Percentiles rank a stretch among this genome's conserved stretches.
Evolutionary conservation across 2,888 invertebrate genomes (phyloP).

Genomic region (Parnassius apollo): DNA sequence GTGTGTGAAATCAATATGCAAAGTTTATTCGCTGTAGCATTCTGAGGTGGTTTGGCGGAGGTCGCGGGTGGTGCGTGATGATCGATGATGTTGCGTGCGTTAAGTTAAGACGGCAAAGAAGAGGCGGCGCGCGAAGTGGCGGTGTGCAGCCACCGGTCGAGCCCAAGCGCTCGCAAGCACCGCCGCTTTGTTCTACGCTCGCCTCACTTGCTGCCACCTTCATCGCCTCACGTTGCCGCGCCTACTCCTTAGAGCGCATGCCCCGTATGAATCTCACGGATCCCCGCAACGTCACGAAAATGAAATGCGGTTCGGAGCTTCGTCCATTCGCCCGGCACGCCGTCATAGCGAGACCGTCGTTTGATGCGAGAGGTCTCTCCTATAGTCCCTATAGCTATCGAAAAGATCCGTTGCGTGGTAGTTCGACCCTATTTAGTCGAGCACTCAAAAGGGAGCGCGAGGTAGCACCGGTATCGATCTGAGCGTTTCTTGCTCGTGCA

Average conservation of each 20-base stretch:
- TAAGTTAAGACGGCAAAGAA: constrained; percentile 40
- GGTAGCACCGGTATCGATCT: constrained; percentile 71
- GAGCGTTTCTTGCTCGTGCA: constrained; percentile 67
- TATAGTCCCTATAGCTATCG: constrained; percentile 37
- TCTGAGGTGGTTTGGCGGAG: constrained; percentile 49
- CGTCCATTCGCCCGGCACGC: constrained; percentile 47
- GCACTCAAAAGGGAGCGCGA: constrained; percentile 66
- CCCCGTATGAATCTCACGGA: constrained; percentile 56
- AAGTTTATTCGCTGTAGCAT: constrained; percentile 55
- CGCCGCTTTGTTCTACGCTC: constrained; percentile 57
- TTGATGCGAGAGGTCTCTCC: constrained; percentile 44
- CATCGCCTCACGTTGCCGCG: constrained; percentile 61
- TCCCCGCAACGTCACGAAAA: constrained; percentile 65
- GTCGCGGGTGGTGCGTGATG: constrained; percentile 56
- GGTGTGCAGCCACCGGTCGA: constrained; percentile 46
- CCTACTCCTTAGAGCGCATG: constrained; percentile 69
- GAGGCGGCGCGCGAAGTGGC: constrained; percentile 43
- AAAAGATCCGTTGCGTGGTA: constrained; percentile 39
- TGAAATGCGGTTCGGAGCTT: constrained; percentile 58
- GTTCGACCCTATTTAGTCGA: constrained; percentile 49
- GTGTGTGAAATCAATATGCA: constrained; percentile 54
- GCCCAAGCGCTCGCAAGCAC: constrained; percentile 38
- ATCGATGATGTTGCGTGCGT: constrained; percentile 68
- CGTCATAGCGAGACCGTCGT: constrained; percentile 46
- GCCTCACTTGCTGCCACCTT: constrained; percentile 50